Evolutionary conservation across 2,888 invertebrate species (phyloP).

Genomic region (Nipponacmea schrenckii): DNA sequence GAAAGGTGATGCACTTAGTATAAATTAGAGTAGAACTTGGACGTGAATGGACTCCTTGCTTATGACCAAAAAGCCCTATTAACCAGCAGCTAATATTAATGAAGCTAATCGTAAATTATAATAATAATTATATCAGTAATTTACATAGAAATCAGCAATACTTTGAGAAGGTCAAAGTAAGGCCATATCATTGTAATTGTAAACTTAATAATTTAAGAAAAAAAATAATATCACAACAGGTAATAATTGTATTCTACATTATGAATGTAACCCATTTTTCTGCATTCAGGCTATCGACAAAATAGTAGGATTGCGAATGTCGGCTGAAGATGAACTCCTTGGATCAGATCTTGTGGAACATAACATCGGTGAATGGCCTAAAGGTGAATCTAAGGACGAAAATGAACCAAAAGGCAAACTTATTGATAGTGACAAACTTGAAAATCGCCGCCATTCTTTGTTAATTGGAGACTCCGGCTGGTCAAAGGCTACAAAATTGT

Average conservation of each 20-base stretch:
- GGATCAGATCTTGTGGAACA: constrained; percentile 93
- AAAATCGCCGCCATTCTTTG: too few species aligned
- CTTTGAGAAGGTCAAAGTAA: not conserved
- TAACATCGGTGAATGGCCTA: constrained; percentile 71
- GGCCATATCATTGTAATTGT: not conserved
- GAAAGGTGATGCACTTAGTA: not conserved
- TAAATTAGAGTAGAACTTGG: too few species aligned
- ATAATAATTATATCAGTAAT: too few species aligned
- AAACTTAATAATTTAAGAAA: not conserved
- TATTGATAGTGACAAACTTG: too few species aligned
- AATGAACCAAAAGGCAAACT: not conserved
- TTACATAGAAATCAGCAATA: too few species aligned
- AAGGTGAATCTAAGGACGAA: not conserved
- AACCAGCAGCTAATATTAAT: too few species aligned
- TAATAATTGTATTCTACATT: constrained; percentile 68
- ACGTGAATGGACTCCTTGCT: not conserved
- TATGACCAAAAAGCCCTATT: not conserved
- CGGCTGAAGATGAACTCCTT: constrained; percentile 83
- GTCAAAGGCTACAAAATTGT: too few species aligned
- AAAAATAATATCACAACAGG: not conserved
- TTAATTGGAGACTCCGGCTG: too few species aligned
- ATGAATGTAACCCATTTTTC: not conserved
- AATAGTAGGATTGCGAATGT: constrained; percentile 77
- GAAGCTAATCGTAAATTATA: too few species aligned
- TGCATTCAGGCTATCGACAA: constrained; percentile 41